phyloP scores from a whole-genome alignment of 2,888 invertebrate genomes.

The Himalopsyche japonica region DNA sequence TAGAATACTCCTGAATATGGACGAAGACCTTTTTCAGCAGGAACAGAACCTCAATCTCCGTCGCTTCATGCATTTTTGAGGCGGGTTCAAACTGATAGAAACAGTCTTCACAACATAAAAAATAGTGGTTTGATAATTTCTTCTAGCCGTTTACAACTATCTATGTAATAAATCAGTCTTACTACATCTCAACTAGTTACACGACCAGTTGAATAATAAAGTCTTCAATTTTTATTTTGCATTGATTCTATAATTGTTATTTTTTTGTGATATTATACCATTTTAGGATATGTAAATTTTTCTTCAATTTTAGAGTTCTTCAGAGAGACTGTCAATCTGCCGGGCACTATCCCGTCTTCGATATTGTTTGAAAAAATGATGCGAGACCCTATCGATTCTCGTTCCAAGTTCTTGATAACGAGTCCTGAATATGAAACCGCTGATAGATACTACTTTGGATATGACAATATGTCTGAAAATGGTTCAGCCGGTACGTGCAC shows the following conservation, averaged over 20 bases:
- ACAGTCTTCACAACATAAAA: not conserved
- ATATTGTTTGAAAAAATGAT: constrained; percentile 34
- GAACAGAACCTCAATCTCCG: constrained; percentile 35
- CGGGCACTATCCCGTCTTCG: constrained; percentile 33
- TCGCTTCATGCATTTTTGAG: constrained; percentile 30
- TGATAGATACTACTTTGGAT: constrained; percentile 9
- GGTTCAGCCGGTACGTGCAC: constrained; percentile 58
- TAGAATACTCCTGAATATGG: constrained; percentile 31
- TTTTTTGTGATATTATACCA: too few relatives aligned
- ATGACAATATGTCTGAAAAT: constrained; percentile 33
- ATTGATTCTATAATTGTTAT: too few relatives aligned
- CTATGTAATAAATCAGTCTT: too few relatives aligned
- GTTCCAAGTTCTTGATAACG: not conserved
- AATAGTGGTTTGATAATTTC: constrained; percentile 3
- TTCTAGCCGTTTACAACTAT: too few relatives aligned
- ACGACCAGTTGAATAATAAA: too few relatives aligned
- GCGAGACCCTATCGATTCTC: constrained; percentile 28
- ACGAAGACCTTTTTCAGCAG: constrained; percentile 39
- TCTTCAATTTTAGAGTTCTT: constrained; percentile 20
- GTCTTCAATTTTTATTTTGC: too few relatives aligned
- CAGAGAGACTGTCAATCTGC: constrained; percentile 22
- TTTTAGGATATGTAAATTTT: not conserved
- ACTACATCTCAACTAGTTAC: too few relatives aligned
- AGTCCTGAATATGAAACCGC: not conserved
- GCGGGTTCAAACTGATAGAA: constrained; percentile 24